phyloP scores from a whole-genome alignment of 53 echinoderm and acorn worm species.

The Glandiceps talaboti region DNA sequence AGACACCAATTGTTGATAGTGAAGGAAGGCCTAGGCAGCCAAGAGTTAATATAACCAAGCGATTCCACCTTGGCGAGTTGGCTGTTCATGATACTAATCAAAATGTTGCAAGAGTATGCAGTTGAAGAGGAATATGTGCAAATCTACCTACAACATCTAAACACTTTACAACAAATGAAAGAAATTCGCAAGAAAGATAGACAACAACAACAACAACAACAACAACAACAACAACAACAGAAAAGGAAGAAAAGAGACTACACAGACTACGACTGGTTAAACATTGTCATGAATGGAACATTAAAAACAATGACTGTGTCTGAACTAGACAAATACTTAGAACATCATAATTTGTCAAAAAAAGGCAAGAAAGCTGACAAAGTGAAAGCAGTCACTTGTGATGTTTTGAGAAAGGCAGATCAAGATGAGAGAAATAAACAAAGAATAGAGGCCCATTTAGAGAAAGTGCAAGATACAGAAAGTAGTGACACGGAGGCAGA shows the following conservation, averaged over 20 bases:
- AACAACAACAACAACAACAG: too few species aligned
- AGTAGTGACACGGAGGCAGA: neutral
- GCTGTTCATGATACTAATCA: neutral
- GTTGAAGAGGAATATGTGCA: neutral
- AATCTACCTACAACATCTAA: neutral
- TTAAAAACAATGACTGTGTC: slow-evolving; percentile 3
- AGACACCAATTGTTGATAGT: slow-evolving; percentile 7
- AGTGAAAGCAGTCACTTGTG: neutral
- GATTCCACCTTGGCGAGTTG: neutral
- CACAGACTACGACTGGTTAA: slow-evolving; percentile 7
- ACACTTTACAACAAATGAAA: neutral
- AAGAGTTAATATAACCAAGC: neutral
- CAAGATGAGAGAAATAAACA: neutral
- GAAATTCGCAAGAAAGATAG: neutral
- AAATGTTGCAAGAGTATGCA: neutral
- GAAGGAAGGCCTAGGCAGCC: neutral
- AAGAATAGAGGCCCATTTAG: neutral
- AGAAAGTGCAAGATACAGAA: neutral
- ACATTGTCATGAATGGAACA: slow-evolving; percentile 8
- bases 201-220: too few species aligned
- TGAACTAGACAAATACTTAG: slow-evolving; percentile 7
- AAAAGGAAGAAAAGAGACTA: slow-evolving; percentile 6
- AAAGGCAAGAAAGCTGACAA: neutral
- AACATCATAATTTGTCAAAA: neutral
- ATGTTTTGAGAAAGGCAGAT: neutral